Evolutionary conservation across 2,113 vertebrate genomes (phyloP).

Genomic region (Ochotona princeps): DNA sequence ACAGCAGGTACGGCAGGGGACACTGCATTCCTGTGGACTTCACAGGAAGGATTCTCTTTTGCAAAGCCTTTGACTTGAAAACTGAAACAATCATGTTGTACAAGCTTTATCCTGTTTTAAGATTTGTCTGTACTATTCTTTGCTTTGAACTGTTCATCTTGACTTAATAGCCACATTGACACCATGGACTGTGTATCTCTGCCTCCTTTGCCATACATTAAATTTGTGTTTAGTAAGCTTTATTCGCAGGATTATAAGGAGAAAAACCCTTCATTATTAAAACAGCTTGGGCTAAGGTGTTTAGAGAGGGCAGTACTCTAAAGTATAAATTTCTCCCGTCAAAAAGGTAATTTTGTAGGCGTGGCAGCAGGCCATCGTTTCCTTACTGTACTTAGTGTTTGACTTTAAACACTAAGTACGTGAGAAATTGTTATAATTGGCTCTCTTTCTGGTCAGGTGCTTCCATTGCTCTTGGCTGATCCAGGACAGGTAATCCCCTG

Average conservation of each 20-base stretch:
- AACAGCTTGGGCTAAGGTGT: constrained; percentile 23
- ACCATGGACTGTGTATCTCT: not conserved
- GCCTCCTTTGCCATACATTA: constrained; percentile 5
- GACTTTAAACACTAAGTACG: constrained; percentile 29
- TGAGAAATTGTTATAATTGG: constrained; percentile 28
- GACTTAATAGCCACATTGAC: not conserved
- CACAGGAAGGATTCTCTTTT: constrained; percentile 31
- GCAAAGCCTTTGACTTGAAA: constrained; percentile 57
- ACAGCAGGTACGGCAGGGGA: not conserved
- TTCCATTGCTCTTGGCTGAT: too few relatives aligned
- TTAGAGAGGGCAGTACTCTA: constrained; percentile 10
- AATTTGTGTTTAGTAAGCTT: constrained; percentile 29
- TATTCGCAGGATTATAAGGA: constrained; percentile 29
- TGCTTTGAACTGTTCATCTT: not conserved
- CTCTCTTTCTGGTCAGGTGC: too few relatives aligned
- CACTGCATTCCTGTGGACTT: not conserved
- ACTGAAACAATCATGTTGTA: not conserved
- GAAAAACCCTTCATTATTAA: constrained; percentile 31
- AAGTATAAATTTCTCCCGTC: constrained; percentile 45
- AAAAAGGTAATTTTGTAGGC: constrained; percentile 24
- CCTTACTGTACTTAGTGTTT: constrained; percentile 44
- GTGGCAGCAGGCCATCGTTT: not conserved
- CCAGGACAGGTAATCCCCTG: too few relatives aligned
- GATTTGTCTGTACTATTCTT: constrained; percentile 10
- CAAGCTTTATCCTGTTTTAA: not conserved